phyloP scores from a whole-genome alignment of 2,888 invertebrate species.

The Nephrotoma appendiculata region DNA sequence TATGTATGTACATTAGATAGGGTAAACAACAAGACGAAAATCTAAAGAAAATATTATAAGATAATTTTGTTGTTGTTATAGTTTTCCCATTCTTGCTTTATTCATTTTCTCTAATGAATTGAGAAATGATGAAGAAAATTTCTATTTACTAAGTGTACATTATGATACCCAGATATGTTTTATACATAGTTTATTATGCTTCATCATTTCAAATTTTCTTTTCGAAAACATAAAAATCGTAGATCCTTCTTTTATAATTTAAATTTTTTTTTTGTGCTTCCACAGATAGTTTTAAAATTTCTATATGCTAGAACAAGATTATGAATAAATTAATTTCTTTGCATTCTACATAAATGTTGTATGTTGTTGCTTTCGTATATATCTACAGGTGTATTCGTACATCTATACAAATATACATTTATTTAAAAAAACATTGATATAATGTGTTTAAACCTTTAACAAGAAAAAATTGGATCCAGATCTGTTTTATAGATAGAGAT shows the following conservation, averaged over 20 bases:
- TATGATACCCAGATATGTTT: background rate
- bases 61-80: background rate
- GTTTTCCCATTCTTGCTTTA: background rate
- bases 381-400: background rate
- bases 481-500: background rate
- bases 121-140: background rate
- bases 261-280: background rate
- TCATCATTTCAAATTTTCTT: background rate
- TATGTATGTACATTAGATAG: background rate
- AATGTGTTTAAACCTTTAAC: background rate
- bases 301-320: background rate
- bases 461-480: background rate
- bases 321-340: background rate
- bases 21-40: background rate
- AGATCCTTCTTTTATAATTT: background rate
- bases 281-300: background rate
- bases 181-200: background rate
- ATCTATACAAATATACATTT: background rate
- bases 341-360: no score
- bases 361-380: no score
- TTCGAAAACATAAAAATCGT: background rate
- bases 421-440: background rate
- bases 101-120: background rate
- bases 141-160: background rate
- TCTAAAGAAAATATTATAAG: background rate